These are phyloP conservation scores for Andrena dorsata DNA, from an alignment of 2,888 invertebrate genomes.

Conservation along the genomic window DNA sequence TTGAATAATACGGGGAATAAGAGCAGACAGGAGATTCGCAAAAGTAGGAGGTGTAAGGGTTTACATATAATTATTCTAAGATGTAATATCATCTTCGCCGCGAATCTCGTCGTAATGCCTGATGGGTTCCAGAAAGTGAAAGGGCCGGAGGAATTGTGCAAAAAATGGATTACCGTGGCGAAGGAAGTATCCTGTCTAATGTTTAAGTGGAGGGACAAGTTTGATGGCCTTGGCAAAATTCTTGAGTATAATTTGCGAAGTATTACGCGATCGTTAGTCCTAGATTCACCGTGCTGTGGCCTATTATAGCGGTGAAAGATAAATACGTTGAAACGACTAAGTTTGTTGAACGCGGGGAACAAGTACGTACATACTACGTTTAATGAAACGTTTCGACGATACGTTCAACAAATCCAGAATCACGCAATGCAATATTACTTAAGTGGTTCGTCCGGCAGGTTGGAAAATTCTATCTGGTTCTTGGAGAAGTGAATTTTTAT, in stretches of 20 bases:
- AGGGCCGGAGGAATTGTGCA: not conserved
- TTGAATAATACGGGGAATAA: not conserved
- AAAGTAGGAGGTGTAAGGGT: not conserved
- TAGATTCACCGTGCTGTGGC: not conserved
- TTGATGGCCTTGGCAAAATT: constrained; percentile 38
- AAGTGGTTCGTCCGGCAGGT: not conserved
- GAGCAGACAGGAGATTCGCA: not conserved
- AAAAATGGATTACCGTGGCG: not conserved
- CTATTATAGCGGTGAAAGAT: constrained; percentile 16
- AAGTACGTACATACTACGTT: not conserved
- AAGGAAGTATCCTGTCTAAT: constrained; percentile 16
- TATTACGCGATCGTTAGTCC: constrained; percentile 18
- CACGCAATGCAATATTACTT: not conserved
- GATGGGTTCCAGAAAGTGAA: constrained; percentile 5
- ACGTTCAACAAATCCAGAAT: constrained; percentile 1
- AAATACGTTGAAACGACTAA: not conserved
- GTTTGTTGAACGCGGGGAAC: not conserved
- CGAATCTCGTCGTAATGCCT: not conserved
- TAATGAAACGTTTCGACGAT: constrained; percentile 21
- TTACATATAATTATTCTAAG: not conserved
- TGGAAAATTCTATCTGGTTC: not conserved
- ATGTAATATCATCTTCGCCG: not conserved
- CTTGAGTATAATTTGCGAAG: not conserved
- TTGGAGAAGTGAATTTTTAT: not conserved
- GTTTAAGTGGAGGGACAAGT: not conserved